Conservation (phyloP, 2,888 invertebrate species). For the Pandemis corylana region DNA sequence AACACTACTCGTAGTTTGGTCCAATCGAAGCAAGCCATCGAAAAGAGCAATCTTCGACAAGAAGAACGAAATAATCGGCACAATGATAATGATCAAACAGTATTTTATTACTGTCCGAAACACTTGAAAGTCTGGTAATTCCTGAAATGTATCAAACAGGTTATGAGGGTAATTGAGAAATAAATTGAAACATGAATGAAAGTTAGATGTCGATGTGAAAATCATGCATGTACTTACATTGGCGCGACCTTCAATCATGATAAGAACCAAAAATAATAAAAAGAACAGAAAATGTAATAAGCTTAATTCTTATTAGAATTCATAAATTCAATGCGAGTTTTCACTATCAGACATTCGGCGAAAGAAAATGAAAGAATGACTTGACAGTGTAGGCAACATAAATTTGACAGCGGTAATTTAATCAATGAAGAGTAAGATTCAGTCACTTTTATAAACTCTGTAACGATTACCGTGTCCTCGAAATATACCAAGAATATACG, state of each 20-base stretch:
- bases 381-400: not conserved
- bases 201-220: not conserved
- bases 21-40: slow-evolving; percentile 86
- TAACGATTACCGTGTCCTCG: not conserved
- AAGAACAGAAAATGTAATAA: slow-evolving; percentile 54
- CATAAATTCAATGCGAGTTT: slow-evolving; percentile 15
- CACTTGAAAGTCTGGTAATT: slow-evolving; percentile 88
- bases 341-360: slow-evolving; percentile 41
- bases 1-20: slow-evolving; percentile 88
- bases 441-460: slow-evolving; percentile 2
- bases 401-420: not conserved
- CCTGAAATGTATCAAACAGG: slow-evolving; percentile 73
- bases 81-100: slow-evolving; percentile 89
- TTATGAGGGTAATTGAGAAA: slow-evolving; percentile 41
- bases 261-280: slow-evolving; percentile 66
- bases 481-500: no score
- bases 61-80: slow-evolving; percentile 91
- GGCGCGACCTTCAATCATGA: slow-evolving; percentile 82
- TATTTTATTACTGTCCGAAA: slow-evolving; percentile 91
- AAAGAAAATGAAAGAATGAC: slow-evolving; percentile 44
- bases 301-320: slow-evolving; percentile 44
- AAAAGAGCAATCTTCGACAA: slow-evolving; percentile 88
- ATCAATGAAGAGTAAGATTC: slow-evolving; percentile 31
- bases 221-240: slow-evolving; percentile 69
- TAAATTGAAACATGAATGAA: slow-evolving; percentile 12